phyloP scores from a whole-genome alignment of 2,888 invertebrate species.

The Erebia epiphron region DNA sequence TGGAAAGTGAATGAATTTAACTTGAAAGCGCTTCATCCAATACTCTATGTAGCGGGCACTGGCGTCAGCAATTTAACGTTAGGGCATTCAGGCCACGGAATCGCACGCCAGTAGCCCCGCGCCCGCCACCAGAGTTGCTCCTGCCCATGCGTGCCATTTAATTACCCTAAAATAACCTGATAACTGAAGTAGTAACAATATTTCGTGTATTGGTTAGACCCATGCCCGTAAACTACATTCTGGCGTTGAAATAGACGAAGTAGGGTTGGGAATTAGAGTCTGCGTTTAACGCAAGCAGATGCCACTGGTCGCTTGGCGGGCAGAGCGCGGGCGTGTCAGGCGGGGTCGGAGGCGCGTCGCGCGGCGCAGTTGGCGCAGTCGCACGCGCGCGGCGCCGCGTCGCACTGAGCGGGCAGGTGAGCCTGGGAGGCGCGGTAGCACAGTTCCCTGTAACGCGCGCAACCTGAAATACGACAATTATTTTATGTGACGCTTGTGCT shows the following conservation, averaged over 20 bases:
- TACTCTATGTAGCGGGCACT: too few relatives aligned
- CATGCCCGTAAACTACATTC: background rate
- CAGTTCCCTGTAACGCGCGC: slow-evolving; percentile 76
- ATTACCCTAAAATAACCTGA: too few relatives aligned
- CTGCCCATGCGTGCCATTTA: too few relatives aligned
- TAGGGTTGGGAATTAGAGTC: background rate
- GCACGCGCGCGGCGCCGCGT: slow-evolving; percentile 54
- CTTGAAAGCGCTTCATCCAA: too few relatives aligned
- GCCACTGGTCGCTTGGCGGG: slow-evolving; percentile 38
- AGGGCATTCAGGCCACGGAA: too few relatives aligned
- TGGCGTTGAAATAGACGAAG: background rate
- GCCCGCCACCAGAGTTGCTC: too few relatives aligned
- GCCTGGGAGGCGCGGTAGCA: slow-evolving; percentile 76
- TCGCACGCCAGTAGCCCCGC: too few relatives aligned
- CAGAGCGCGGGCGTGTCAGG: slow-evolving; percentile 45
- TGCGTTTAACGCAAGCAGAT: slow-evolving; percentile 36
- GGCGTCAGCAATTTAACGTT: too few relatives aligned
- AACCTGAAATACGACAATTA: slow-evolving; percentile 55
- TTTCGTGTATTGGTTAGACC: too few relatives aligned
- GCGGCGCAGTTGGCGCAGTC: slow-evolving; percentile 66
- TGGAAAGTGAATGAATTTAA: too few relatives aligned
- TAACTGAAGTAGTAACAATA: too few relatives aligned
- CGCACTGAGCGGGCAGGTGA: slow-evolving; percentile 46
- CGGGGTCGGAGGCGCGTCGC: slow-evolving; percentile 54
- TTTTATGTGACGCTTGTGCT: too few relatives aligned